Base-by-base conservation (phyloP, 2,888 invertebrate species). In the Drosophila antonietae region DNA sequence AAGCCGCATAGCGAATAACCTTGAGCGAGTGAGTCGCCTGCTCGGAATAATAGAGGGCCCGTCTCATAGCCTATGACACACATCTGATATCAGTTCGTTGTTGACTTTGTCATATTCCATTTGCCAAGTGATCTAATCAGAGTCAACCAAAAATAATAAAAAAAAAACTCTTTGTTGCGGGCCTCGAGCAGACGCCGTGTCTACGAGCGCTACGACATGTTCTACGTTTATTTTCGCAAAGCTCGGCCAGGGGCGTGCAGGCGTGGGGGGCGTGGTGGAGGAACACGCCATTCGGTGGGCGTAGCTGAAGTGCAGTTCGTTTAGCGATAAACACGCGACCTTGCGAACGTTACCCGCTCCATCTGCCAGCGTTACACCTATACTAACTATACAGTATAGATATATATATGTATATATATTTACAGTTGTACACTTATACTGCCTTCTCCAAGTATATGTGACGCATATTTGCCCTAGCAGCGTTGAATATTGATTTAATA, bases 401-500 rank as follows among this genome's bases (percentile, higher is more conserved):
- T 2, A 20, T 12, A 31, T 9, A 69, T 43, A 73, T 55, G 66
- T 46, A 55, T 7, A 51, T 23, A 49, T 20, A 18, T 31, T 31
- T 49, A 49, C 31, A 31, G 47, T 5, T 10, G 35, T 37, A 52
- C 20, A 49, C 65, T 65, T 57, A 66, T 46, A 60, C 18, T 37
- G 20, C 18, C 20, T 23, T 8, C 46, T 46, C 23, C 39, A 15
- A 9, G 7, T 23, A 53, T 51, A 59, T 57, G 68, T 84, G 84
- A 89, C 84, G 89, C 84, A 84, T 84, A 75, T 84, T 79, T 73
- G 83, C 85, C 83, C 73, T 85, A 82, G 89, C 88, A 88, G 83
- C 85, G 89, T 82, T 82, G 62, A 82, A 70, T 84, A 84, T 84
- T 89, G 84, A 84, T 84, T 84, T 84, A 84, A 84, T 84, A 84